A percentile compares a stretch with the other conserved stretches of the same genome.
phyloP scores from a whole-genome alignment of 2,888 invertebrate genomes.

The Chirona hameri region DNA sequence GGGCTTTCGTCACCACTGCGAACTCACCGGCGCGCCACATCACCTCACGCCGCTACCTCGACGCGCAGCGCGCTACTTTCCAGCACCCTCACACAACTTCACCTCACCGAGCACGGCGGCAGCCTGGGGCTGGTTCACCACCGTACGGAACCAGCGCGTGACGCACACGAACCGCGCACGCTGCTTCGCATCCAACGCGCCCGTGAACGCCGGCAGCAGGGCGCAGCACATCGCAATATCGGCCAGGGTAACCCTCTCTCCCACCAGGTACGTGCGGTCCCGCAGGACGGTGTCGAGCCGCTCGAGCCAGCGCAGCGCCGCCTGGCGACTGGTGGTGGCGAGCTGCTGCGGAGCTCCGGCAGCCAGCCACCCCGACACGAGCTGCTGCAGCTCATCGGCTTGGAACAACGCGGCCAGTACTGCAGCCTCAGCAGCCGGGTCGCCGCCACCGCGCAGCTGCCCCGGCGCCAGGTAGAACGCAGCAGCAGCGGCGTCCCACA shows the following conservation, averaged over 20 bases:
- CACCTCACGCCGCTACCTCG: no score
- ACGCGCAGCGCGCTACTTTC: no score
- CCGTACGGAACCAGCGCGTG: conserved; percentile 50
- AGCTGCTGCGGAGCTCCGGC: background rate
- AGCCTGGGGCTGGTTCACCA: conserved; percentile 48
- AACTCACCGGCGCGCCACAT: no score
- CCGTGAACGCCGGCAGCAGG: conserved; percentile 47
- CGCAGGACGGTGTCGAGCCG: conserved; percentile 45
- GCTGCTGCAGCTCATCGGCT: conserved; percentile 31
- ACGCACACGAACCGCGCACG: conserved; percentile 46
- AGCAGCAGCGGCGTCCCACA: conserved; percentile 38
- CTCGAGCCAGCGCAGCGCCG: conserved; percentile 42
- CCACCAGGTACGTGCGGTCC: conserved; percentile 48
- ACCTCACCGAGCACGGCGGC: conserved; percentile 38
- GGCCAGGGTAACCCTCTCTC: conserved; percentile 49
- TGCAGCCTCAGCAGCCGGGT: background rate
- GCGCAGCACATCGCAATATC: conserved; percentile 48
- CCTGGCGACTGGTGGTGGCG: conserved; percentile 28
- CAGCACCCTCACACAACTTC: background rate
- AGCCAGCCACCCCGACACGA: conserved; percentile 29
- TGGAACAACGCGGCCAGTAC: conserved; percentile 33
- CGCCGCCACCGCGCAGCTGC: conserved; percentile 10
- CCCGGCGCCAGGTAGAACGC: conserved; percentile 6
- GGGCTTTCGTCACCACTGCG: no score
- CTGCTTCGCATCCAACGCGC: conserved; percentile 43